phyloP scores from a whole-genome alignment of 2,113 vertebrate genomes.

The Chascanopsetta lugubris region DNA sequence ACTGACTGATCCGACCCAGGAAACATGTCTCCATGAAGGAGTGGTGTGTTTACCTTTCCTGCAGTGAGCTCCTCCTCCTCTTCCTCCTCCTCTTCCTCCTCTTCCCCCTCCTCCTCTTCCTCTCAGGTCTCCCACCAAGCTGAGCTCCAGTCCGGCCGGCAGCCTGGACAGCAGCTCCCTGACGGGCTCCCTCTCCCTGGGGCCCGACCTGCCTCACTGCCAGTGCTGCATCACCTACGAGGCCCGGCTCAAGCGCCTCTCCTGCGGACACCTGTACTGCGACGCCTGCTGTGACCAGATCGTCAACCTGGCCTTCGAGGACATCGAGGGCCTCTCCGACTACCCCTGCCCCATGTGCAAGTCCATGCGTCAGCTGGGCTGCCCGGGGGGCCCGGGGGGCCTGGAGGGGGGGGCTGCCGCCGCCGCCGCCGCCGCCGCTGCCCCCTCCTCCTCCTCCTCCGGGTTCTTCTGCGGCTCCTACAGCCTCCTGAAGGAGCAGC shows the following conservation, averaged over 20 bases:
- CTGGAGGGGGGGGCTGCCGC: too few relatives aligned
- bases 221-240: constrained; percentile 81
- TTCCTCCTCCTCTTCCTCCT: not conserved
- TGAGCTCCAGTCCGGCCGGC: constrained; percentile 66
- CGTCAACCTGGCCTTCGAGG: constrained; percentile 83
- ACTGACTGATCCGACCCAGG: too few relatives aligned
- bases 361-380: constrained; percentile 74
- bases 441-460: constrained; percentile 59
- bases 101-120: not conserved
- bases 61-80: too few relatives aligned
- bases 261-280: constrained; percentile 82
- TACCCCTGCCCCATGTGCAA: constrained; percentile 84
- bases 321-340: constrained; percentile 82
- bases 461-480: constrained; percentile 59
- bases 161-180: constrained; percentile 82
- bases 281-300: constrained; percentile 80
- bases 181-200: constrained; percentile 78
- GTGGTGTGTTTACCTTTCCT: too few relatives aligned
- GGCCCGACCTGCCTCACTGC: constrained; percentile 79
- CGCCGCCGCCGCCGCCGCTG: too few relatives aligned
- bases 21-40: too few relatives aligned
- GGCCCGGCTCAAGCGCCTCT: constrained; percentile 77
- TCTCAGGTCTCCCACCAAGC: constrained; percentile 75
- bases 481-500: constrained; percentile 60
- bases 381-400: too few relatives aligned